Percentiles rank a stretch among this genome's conserved stretches.
phyloP scores from a whole-genome alignment of 2,113 vertebrate species.

The Rhipidura dahli region DNA sequence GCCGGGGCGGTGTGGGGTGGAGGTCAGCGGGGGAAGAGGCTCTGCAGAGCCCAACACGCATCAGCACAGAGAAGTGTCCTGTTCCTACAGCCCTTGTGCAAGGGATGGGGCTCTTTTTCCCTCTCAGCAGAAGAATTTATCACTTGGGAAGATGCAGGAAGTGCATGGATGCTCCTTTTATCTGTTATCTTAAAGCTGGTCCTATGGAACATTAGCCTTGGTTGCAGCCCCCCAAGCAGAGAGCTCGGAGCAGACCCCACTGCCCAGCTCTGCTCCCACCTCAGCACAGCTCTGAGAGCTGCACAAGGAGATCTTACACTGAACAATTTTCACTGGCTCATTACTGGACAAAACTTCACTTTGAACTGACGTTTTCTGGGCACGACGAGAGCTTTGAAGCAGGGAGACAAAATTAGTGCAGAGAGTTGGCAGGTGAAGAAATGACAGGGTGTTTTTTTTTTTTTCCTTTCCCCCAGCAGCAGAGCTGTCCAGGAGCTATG shows the following conservation, averaged over 20 bases:
- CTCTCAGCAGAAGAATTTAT: background rate
- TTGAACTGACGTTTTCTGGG: slow-evolving; percentile 47
- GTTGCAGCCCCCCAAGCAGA: background rate
- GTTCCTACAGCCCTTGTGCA: background rate
- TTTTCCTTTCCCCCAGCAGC: background rate
- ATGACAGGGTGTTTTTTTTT: background rate
- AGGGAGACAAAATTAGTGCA: slow-evolving; percentile 12
- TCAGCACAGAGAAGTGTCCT: background rate
- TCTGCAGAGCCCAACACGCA: background rate
- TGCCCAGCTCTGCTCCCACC: background rate
- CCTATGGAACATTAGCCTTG: fast-evolving
- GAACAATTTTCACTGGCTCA: background rate
- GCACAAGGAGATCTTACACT: background rate
- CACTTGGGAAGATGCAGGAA: background rate
- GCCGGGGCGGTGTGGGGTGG: background rate
- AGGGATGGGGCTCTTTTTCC: fast-evolving
- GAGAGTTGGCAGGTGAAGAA: slow-evolving; percentile 59
- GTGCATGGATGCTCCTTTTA: background rate
- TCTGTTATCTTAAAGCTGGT: background rate
- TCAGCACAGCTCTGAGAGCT: background rate
- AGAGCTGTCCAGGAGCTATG: slow-evolving; percentile 10
- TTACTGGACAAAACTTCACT: slow-evolving; percentile 37
- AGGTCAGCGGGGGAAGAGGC: background rate
- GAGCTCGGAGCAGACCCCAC: background rate
- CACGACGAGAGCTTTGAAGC: slow-evolving; percentile 2